phyloP scores from a whole-genome alignment of 2,113 vertebrate species.

The Hypocryptadius cinnamomeus region DNA sequence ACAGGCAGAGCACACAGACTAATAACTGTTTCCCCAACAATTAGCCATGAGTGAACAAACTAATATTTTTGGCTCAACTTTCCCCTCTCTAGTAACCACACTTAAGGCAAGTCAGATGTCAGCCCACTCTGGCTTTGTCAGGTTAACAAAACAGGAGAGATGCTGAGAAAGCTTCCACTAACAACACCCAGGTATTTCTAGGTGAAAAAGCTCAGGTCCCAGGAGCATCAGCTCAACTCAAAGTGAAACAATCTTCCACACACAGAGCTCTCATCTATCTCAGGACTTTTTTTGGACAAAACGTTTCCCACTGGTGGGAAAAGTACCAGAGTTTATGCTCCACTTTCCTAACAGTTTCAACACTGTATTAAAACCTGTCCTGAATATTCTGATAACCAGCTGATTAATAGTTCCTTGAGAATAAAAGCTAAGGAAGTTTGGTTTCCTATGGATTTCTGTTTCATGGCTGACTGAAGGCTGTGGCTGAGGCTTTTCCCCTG shows the following conservation, averaged over 20 bases:
- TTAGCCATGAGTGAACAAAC: background rate
- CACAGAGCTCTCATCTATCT: background rate
- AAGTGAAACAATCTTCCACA: background rate
- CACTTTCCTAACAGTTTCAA: constrained; percentile 13
- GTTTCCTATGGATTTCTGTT: constrained; percentile 46
- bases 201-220: background rate
- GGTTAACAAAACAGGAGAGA: background rate
- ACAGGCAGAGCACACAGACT: background rate
- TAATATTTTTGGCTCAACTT: background rate
- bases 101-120: background rate
- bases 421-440: constrained; percentile 24
- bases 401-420: constrained; percentile 48
- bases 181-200: background rate
- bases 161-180: background rate
- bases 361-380: background rate
- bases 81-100: constrained; percentile 3
- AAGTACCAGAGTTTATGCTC: background rate
- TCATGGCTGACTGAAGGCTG: background rate
- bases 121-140: background rate
- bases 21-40: background rate
- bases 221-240: background rate
- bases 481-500: constrained; percentile 3
- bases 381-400: constrained; percentile 38
- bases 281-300: background rate
- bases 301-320: background rate